Evolutionary conservation across 2,113 vertebrate genomes (phyloP).

Genomic region (Pavo muticus): DNA sequence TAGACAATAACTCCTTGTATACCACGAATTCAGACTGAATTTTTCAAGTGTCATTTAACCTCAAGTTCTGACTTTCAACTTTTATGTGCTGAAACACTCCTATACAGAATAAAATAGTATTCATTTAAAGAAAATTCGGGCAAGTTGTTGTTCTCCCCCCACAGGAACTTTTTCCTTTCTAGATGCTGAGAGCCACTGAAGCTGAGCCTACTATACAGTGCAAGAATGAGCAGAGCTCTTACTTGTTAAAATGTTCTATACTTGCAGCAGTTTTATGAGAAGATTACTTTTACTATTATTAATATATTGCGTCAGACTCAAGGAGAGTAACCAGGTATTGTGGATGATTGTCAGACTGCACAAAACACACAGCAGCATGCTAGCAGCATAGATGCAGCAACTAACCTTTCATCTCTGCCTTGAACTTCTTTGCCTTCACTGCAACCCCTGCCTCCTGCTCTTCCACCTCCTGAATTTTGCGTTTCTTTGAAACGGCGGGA

Average conservation of each 20-base stretch:
- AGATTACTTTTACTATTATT: background rate
- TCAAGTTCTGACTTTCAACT: background rate
- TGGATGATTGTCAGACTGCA: background rate
- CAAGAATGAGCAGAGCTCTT: background rate
- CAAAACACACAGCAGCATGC: rapidly evolving
- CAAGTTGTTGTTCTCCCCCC: background rate
- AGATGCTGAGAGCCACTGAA: background rate
- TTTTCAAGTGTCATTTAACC: background rate
- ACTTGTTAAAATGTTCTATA: background rate
- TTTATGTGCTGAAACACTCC: background rate
- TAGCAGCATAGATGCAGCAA: background rate
- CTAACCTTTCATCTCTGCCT: conserved; percentile 78
- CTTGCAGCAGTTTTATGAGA: background rate
- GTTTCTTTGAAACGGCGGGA: conserved; percentile 89
- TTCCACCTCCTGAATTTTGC: conserved; percentile 89
- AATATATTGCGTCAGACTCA: background rate
- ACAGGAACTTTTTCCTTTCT: background rate
- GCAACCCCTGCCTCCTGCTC: conserved; percentile 72
- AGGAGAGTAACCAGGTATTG: background rate
- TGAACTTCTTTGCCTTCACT: conserved; percentile 90
- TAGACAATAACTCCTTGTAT: background rate
- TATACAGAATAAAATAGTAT: background rate
- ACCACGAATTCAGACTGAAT: background rate
- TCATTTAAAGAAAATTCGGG: background rate
- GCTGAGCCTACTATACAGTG: background rate